Conservation (phyloP, 2,797 vertebrate genomes). For the Acipenser transmontanus region DNA sequence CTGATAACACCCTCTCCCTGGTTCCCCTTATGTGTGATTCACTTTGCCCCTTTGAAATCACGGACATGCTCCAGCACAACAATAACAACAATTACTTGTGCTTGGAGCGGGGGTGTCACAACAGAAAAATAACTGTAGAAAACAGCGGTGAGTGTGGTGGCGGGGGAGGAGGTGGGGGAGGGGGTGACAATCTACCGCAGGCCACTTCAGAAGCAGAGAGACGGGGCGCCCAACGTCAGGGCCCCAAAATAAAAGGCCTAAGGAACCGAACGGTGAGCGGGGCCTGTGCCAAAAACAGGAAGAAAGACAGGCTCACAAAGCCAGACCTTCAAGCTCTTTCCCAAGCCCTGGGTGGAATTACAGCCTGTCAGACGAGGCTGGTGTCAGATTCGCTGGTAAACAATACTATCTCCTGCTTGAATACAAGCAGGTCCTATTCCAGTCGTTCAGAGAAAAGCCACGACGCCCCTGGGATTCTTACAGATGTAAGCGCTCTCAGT, state of each 20-base stretch:
- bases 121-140: constrained; percentile 29
- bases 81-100: constrained; percentile 73
- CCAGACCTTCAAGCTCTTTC: constrained; percentile 33
- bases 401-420: constrained; percentile 22
- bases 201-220: constrained; percentile 15
- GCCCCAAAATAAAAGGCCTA: constrained; percentile 52
- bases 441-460: no score
- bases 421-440: constrained; percentile 24
- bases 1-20: neutral
- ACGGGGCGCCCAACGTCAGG: constrained; percentile 41
- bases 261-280: constrained; percentile 56
- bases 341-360: constrained; percentile 23
- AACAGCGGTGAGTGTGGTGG: neutral
- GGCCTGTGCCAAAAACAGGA: constrained; percentile 50
- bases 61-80: constrained; percentile 66
- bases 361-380: constrained; percentile 32
- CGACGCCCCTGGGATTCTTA: no score
- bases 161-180: neutral
- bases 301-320: constrained; percentile 34
- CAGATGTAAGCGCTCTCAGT: neutral
- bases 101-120: constrained; percentile 43
- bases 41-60: constrained; percentile 30
- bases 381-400: constrained; percentile 31
- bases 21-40: neutral
- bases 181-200: constrained; percentile 48